Evolutionary conservation across 2,888 invertebrate species (phyloP), one percentile per base, ranked within the genome.

Genomic region (Candidula unifasciata): DNA sequence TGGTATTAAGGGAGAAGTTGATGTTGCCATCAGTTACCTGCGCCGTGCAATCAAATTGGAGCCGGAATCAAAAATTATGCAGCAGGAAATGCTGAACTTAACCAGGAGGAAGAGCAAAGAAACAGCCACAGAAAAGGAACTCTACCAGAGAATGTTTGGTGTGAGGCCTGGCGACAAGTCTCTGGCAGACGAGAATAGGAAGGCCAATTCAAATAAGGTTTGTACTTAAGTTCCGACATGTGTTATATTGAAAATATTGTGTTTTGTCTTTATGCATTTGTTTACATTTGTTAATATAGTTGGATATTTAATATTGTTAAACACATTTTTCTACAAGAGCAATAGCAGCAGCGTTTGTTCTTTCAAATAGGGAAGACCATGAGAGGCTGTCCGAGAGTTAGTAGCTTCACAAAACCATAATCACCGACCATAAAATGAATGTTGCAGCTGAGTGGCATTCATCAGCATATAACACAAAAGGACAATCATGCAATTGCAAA

Each of bases 91-190:
- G 82, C 93, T 94, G 0, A 94, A 94, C 87, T 92, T 96, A 30
- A 95, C 95, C 76, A 94, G 94, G 60, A 95, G 95, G 88, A 94
- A 95, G 79, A 95, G 95, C 52, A 94, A 95, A 52, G 95, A 96
- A 87, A 95, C 95, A 78, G 94, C 95, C 79, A 95, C 95, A 85
- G 96, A 96, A 92, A 95, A 95, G 89, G 95, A 95, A 89, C 94
- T 96, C 91, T 96, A 96, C 93, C 95, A 95, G 86, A 95, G 96
- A 91, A 96, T 96, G 96, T 90, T 94, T 83, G 94, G 94, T 27
- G 82, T 83, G 10, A 87, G 86, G 44, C 74, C 82, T 37, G 81
- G 57, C 10, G 76, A 76, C 24, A 79, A 82, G 30, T 84, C 87
- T 24, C 60, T 83, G n/a, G 8, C 27, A 1, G 37, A 73, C 3